These are phyloP conservation scores for Dendronephthya gigantea DNA, from an alignment of 64 coral and sea anemone species.

Conservation along the genomic window DNA sequence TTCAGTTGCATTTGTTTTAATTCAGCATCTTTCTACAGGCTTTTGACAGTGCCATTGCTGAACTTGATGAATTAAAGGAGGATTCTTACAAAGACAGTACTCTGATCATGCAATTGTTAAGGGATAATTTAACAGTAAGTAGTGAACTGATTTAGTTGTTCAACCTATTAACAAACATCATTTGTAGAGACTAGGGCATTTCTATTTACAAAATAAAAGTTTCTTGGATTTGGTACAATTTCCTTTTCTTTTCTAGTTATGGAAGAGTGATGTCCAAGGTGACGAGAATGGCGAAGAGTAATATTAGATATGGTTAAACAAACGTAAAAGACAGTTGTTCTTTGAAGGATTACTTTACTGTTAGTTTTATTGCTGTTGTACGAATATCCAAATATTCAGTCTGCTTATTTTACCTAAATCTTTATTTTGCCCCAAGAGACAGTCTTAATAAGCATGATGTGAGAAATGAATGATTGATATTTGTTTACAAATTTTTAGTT, in stretches of 20 bases:
- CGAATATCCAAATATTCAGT: not conserved
- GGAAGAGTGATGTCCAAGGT: not conserved
- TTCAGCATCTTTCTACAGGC: not conserved
- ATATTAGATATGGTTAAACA: not conserved
- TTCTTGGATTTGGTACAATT: no score
- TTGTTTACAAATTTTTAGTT: not conserved
- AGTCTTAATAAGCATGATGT: not conserved
- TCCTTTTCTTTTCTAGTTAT: not conserved
- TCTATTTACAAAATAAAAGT: not conserved
- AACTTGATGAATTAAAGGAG: slow-evolving; percentile 48
- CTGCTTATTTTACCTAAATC: not conserved
- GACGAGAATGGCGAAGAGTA: not conserved
- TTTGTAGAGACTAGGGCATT: no score
- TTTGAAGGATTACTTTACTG: not conserved
- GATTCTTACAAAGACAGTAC: slow-evolving; percentile 54
- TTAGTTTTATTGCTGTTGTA: not conserved
- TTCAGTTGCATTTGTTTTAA: no score
- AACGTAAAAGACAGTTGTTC: not conserved
- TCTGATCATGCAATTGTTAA: slow-evolving; percentile 49
- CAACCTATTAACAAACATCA: no score
- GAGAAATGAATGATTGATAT: not conserved
- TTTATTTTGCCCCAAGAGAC: not conserved
- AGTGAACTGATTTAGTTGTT: no score
- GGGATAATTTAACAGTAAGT: slow-evolving; percentile 59
- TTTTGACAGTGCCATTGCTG: slow-evolving; percentile 51